Conservation (phyloP, 2,888 invertebrate genomes). For the Oscheius sp. region DNA sequence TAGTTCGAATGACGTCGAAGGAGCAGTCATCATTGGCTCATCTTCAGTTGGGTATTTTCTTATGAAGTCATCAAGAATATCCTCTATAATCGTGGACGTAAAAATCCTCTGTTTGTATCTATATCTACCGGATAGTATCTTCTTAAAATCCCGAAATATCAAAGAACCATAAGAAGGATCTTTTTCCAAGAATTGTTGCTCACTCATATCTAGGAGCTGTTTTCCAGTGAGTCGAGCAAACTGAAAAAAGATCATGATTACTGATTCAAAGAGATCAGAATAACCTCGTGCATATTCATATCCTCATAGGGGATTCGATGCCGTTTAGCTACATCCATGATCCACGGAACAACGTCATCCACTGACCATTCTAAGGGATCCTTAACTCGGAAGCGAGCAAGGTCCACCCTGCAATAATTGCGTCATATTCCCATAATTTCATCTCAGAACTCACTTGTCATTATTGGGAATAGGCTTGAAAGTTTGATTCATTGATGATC, state of each 20-base stretch:
- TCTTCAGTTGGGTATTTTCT: conserved; percentile 54
- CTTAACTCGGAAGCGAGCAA: conserved; percentile 72
- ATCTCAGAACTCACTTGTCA: conserved; percentile 53
- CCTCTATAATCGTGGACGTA: conserved; percentile 52
- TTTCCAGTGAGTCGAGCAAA: conserved; percentile 67
- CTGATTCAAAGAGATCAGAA: not conserved
- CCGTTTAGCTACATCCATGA: conserved; percentile 70
- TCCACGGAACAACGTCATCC: conserved; percentile 72
- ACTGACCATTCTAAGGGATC: conserved; percentile 69
- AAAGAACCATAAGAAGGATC: conserved; percentile 68
- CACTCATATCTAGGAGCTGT: conserved; percentile 65
- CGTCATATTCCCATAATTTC: not conserved
- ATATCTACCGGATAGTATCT: conserved; percentile 38
- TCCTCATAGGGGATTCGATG: conserved; percentile 71
- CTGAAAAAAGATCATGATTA: conserved; percentile 44
- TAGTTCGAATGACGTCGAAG: conserved; percentile 39
- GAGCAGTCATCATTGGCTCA: conserved; percentile 45
- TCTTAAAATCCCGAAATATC: conserved; percentile 67
- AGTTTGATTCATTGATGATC: conserved; percentile 52
- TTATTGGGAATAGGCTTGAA: conserved; percentile 71
- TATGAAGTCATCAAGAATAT: conserved; percentile 64
- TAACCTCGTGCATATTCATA: conserved; percentile 61
- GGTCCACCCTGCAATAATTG: conserved; percentile 60
- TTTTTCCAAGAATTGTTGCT: conserved; percentile 65
- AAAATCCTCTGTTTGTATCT: not conserved